Conservation (phyloP, 2,888 invertebrate genomes). For the Smittia sp. region DNA sequence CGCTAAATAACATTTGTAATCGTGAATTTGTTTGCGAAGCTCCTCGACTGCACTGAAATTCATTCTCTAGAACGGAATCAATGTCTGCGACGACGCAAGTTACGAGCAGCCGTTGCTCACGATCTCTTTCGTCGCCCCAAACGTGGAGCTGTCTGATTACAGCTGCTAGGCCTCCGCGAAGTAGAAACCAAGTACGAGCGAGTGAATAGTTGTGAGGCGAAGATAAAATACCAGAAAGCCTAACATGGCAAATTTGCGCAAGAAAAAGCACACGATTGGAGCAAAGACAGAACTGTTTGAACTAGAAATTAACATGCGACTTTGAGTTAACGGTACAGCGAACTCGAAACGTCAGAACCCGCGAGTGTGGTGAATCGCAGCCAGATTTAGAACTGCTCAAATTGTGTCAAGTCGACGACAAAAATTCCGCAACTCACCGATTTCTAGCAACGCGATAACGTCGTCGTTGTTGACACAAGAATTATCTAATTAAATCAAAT, state of each 20-base stretch:
- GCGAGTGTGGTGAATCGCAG: not conserved
- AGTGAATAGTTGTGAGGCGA: not conserved
- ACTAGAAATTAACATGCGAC: constrained; percentile 13
- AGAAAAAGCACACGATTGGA: not conserved
- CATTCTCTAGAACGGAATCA: not conserved
- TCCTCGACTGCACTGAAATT: not conserved
- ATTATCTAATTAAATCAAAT: constrained; percentile 38
- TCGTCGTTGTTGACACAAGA: constrained; percentile 28
- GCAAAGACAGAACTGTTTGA: constrained; percentile 8
- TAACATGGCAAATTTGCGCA: not conserved
- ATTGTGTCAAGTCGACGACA: not conserved
- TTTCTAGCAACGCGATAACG: not conserved
- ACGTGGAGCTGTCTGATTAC: not conserved
- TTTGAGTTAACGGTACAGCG: constrained; percentile 12
- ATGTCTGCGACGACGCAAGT: not conserved
- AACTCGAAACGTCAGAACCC: not conserved
- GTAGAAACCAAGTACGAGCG: too few relatives aligned
- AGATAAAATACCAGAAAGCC: constrained; percentile 9
- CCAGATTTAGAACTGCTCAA: not conserved
- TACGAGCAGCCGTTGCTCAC: not conserved
- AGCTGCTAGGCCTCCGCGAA: constrained; percentile 2
- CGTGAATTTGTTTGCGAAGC: not conserved
- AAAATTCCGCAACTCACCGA: not conserved
- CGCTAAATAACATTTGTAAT: not conserved
- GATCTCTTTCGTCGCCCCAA: not conserved